Percentiles rank a stretch among this genome's conserved stretches.
Evolutionary conservation across 2,113 vertebrate species (phyloP).

Genomic region (Poeciliopsis occidentalis): DNA sequence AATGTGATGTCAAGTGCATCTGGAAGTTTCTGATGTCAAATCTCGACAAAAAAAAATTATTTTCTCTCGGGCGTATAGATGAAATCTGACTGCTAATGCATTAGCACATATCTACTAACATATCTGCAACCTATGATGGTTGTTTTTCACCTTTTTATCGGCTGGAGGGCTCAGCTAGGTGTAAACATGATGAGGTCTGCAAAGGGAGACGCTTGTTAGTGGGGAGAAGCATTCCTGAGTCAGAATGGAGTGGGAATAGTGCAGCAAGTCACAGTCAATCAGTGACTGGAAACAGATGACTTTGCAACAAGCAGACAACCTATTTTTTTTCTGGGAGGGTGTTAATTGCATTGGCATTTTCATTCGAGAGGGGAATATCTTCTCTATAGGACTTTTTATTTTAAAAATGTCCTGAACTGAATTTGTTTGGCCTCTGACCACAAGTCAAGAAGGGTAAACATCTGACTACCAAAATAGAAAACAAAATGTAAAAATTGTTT

Average conservation of each 20-base stretch:
- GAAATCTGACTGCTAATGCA: conserved; percentile 30
- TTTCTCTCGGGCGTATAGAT: conserved; percentile 11
- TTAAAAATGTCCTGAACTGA: too few relatives aligned
- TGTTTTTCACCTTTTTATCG: conserved; percentile 46
- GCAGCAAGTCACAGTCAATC: conserved; percentile 43
- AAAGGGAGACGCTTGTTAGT: conserved; percentile 49
- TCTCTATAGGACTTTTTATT: too few relatives aligned
- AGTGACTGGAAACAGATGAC: conserved; percentile 15
- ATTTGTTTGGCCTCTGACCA: too few relatives aligned
- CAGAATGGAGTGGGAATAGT: conserved; percentile 62
- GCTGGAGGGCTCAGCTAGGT: conserved; percentile 10
- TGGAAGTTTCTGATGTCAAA: neutral
- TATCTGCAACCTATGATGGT: conserved; percentile 33
- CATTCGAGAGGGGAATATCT: neutral
- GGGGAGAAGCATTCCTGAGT: conserved; percentile 53
- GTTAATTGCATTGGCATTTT: neutral
- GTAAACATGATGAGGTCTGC: conserved; percentile 67
- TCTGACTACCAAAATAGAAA: too few relatives aligned
- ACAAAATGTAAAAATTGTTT: too few relatives aligned
- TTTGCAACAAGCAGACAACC: neutral
- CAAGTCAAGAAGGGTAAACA: too few relatives aligned
- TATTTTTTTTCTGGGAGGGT: too few relatives aligned
- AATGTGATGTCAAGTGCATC: conserved; percentile 33
- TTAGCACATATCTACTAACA: too few relatives aligned
- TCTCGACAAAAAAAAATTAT: conserved; percentile 6